Percentiles rank a stretch among this genome's conserved stretches.
Conservation (phyloP, 2,888 invertebrate genomes). For the Taenaris catops region DNA sequence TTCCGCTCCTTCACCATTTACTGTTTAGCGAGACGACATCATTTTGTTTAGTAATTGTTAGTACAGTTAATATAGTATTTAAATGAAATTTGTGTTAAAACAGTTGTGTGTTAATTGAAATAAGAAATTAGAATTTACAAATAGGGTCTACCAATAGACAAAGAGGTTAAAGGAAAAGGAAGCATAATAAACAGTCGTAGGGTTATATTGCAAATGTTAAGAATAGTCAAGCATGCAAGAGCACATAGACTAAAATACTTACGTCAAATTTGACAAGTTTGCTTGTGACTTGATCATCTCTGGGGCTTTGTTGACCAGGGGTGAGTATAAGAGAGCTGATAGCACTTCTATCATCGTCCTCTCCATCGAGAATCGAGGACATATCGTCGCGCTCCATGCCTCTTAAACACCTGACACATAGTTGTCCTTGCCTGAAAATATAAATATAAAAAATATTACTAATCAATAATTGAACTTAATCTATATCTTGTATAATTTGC, state of each 20-base stretch:
- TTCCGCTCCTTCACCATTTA: conserved; percentile 6
- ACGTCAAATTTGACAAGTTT: conserved; percentile 81
- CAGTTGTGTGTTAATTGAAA: conserved; percentile 33
- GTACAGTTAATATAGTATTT: conserved; percentile 52
- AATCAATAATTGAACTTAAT: too few relatives aligned
- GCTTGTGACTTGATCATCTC: conserved; percentile 61
- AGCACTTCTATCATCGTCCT: conserved; percentile 86
- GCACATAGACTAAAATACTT: conserved; percentile 43
- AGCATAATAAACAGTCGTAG: conserved; percentile 29
- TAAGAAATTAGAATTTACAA: conserved; percentile 25
- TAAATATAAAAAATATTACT: too few relatives aligned
- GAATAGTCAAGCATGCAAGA: conserved; percentile 5
- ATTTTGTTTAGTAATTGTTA: conserved; percentile 49
- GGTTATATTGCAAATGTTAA: too few relatives aligned
- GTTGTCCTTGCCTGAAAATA: conserved; percentile 86
- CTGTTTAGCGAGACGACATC: conserved; percentile 15
- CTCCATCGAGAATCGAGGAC: conserved; percentile 84
- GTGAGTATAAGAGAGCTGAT: conserved; percentile 74
- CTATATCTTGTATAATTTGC: too few relatives aligned
- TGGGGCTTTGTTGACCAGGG: conserved; percentile 60
- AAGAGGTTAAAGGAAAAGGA: conserved; percentile 32
- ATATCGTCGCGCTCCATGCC: conserved; percentile 82
- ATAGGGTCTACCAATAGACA: conserved; percentile 28
- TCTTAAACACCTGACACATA: conserved; percentile 89
- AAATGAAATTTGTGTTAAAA: conserved; percentile 50